Conservation (phyloP, 2,888 invertebrate genomes). For the Morpho achilles region DNA sequence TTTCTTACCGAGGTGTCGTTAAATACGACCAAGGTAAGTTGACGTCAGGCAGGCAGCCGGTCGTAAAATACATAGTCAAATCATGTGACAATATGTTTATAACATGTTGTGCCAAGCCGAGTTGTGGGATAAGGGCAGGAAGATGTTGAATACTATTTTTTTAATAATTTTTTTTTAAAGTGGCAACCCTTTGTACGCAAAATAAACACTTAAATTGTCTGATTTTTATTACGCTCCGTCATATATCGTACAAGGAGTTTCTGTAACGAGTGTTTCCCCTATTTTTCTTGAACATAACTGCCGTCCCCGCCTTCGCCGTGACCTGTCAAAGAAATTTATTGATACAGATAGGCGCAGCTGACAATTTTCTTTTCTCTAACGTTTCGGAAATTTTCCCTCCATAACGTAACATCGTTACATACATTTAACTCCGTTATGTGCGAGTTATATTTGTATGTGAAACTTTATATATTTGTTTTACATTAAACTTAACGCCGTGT, state of each 20-base stretch:
- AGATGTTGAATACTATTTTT: too few species aligned
- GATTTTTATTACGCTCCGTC: constrained; percentile 10
- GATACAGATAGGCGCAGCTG: constrained; percentile 45
- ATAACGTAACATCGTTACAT: constrained; percentile 3
- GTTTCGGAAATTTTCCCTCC: constrained; percentile 24
- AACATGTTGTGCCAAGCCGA: too few species aligned
- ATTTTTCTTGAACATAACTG: constrained; percentile 34
- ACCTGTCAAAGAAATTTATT: constrained; percentile 55
- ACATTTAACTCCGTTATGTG: too few species aligned
- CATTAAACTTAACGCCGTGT: too few species aligned
- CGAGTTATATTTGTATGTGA: too few species aligned
- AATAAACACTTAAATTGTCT: constrained; percentile 5
- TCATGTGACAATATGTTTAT: too few species aligned
- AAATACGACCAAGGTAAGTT: too few species aligned
- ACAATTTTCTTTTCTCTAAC: constrained; percentile 30
- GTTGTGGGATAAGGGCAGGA: too few species aligned
- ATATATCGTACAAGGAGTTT: constrained; percentile 10
- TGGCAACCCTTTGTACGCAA: background rate
- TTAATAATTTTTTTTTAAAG: background rate
- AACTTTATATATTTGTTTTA: too few species aligned
- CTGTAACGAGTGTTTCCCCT: constrained; percentile 21
- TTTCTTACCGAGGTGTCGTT: too few species aligned
- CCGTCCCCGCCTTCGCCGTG: constrained; percentile 34
- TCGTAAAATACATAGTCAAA: too few species aligned
- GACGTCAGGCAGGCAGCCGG: too few species aligned